Evolutionary conservation across 2,888 invertebrate species (phyloP).

Genomic region (Tachystola acroxantha): DNA sequence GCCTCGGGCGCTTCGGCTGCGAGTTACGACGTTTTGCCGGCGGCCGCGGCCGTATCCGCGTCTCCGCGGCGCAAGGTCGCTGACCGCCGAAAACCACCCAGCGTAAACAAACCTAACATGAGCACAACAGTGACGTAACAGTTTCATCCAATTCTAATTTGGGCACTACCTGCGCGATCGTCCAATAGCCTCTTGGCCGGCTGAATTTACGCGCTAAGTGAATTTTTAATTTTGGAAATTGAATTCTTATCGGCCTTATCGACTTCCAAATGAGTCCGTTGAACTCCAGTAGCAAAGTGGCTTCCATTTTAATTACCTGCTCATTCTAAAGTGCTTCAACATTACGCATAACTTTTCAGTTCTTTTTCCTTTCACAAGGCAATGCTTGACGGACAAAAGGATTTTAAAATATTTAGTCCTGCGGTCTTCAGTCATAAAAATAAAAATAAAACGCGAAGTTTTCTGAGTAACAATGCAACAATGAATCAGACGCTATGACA

Average conservation of each 20-base stretch:
- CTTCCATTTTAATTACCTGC: slow-evolving; percentile 23
- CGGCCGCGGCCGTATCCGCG: slow-evolving; percentile 41
- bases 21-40: slow-evolving; percentile 38
- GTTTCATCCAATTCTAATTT: slow-evolving; percentile 9
- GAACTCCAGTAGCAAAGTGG: slow-evolving; percentile 31
- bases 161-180: slow-evolving; percentile 5
- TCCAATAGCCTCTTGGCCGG: background rate
- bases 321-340: slow-evolving; percentile 19
- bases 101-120: slow-evolving; percentile 47
- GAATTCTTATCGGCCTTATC: slow-evolving; percentile 31
- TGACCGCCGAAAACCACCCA: slow-evolving; percentile 65
- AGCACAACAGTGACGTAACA: slow-evolving; percentile 13
- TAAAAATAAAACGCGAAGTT: slow-evolving; percentile 20
- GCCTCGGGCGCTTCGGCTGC: slow-evolving; percentile 32
- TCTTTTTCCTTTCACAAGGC: slow-evolving; percentile 11
- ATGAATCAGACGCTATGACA: slow-evolving; percentile 59
- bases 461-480: slow-evolving; percentile 32
- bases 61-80: slow-evolving; percentile 54
- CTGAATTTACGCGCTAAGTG: background rate
- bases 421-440: slow-evolving; percentile 33
- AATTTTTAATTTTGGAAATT: background rate
- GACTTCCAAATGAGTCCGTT: slow-evolving; percentile 30
- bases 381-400: slow-evolving; percentile 14
- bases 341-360: slow-evolving; percentile 20
- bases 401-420: slow-evolving; percentile 25